Evolutionary conservation across 2,888 invertebrate genomes (phyloP).

Genomic region (Atethmia centrago): DNA sequence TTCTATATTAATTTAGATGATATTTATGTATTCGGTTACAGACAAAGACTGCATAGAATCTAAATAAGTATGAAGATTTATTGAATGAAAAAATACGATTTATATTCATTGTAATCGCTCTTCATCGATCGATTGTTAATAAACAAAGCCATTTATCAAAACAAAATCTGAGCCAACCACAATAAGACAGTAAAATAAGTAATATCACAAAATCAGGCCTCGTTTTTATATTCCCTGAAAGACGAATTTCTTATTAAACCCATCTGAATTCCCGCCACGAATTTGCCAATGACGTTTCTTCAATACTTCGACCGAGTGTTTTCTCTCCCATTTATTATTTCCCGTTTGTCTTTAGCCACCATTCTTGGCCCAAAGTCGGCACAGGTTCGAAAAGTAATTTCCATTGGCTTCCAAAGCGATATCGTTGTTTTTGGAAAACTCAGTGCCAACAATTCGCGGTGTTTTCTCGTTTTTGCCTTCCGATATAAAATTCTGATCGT

Average conservation of each 20-base stretch:
- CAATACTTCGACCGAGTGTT: conserved; percentile 64
- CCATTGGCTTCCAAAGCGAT: conserved; percentile 70
- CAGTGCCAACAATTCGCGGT: conserved; percentile 62
- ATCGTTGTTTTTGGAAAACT: conserved; percentile 73
- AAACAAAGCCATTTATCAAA: conserved; percentile 3
- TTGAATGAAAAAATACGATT: too few species aligned
- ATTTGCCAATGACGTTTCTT: conserved; percentile 66
- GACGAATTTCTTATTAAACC: conserved; percentile 61
- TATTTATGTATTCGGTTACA: background rate
- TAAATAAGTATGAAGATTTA: background rate
- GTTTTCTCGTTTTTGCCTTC: conserved; percentile 57
- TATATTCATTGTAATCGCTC: too few species aligned
- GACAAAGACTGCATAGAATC: background rate
- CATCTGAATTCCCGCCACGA: conserved; percentile 63
- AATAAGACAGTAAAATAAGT: conserved; percentile 40
- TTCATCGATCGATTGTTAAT: background rate
- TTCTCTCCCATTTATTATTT: conserved; percentile 73
- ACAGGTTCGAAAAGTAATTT: conserved; percentile 74
- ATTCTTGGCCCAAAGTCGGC: conserved; percentile 61
- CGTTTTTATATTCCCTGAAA: conserved; percentile 44
- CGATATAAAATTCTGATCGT: conserved; percentile 60
- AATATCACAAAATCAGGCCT: conserved; percentile 42
- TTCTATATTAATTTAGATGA: conserved; percentile 6
- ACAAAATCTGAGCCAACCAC: conserved; percentile 13
- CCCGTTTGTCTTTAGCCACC: conserved; percentile 70